phyloP scores from a whole-genome alignment of 2,797 vertebrate genomes.

The Sylvilagus floridanus region DNA sequence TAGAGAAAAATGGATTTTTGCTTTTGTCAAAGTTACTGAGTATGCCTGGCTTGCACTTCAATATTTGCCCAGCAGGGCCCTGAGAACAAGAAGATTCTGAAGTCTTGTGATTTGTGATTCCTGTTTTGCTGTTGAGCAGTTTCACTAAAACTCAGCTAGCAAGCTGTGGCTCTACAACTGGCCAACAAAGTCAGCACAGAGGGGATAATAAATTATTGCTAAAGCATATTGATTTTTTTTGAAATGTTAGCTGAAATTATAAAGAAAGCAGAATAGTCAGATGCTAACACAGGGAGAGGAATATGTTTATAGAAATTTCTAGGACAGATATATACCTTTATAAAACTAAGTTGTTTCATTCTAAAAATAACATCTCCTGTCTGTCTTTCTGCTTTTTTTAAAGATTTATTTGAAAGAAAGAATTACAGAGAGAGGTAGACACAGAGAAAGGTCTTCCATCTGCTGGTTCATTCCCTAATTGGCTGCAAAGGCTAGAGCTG shows the following conservation, averaged over 20 bases:
- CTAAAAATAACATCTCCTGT: not conserved
- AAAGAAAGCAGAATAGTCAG: conserved; percentile 64
- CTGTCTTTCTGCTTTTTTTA: no score
- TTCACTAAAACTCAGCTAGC: not conserved
- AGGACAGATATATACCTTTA: conserved; percentile 15
- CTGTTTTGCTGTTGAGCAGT: conserved; percentile 13
- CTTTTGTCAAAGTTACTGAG: not conserved
- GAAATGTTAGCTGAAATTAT: conserved; percentile 52
- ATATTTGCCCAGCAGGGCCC: not conserved
- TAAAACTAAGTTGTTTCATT: conserved; percentile 57
- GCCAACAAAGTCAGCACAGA: conserved; percentile 65
- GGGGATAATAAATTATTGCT: conserved; percentile 81
- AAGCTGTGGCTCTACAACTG: conserved; percentile 55
- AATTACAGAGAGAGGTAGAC: no score
- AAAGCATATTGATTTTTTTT: conserved; percentile 69
- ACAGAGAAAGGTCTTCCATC: no score
- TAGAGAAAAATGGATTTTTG: not conserved
- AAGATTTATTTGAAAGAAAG: no score
- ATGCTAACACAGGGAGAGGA: conserved; percentile 28
- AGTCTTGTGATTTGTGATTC: conserved; percentile 24
- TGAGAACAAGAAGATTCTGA: not conserved
- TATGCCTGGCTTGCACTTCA: not conserved
- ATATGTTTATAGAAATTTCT: conserved; percentile 57
- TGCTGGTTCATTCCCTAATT: no score
- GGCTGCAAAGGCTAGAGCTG: no score